Percentiles rank a stretch among this genome's conserved stretches.
These are phyloP conservation scores for Lipotes vexillifer DNA, from an alignment of 2,113 vertebrate genomes.

Conservation along the genomic window DNA sequence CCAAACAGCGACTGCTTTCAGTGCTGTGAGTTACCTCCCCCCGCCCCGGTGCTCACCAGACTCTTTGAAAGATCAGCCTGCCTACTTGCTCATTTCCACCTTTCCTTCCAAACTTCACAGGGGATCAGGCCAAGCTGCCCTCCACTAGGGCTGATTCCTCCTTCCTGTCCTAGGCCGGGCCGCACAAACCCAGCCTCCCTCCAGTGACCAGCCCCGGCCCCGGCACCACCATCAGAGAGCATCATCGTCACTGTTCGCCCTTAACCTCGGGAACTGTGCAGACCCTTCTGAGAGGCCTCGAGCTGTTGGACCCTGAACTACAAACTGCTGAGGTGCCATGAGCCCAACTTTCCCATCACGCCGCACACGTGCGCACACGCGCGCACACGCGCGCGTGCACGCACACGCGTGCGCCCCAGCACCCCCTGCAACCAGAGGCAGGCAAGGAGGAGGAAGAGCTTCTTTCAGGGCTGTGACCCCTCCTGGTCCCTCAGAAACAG, in stretches of 20 bases:
- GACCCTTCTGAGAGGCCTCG: background rate
- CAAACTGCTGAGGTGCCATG: background rate
- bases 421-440: background rate
- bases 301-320: background rate
- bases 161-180: background rate
- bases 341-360: background rate
- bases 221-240: background rate
- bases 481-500: background rate
- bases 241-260: background rate
- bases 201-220: background rate
- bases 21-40: background rate
- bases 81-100: background rate
- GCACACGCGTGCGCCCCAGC: background rate
- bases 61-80: background rate
- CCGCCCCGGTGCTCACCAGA: background rate
- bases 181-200: background rate
- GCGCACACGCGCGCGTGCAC: accelerated
- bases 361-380: background rate
- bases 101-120: background rate
- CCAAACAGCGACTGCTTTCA: background rate
- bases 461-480: background rate
- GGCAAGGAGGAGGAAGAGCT: background rate
- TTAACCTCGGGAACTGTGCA: background rate
- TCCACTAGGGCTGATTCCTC: background rate
- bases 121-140: background rate